Evolutionary conservation across 1,140 invertebrate species (phyloP), one percentile per base, ranked within the genome.

Genomic region (Penaeus indicus): DNA sequence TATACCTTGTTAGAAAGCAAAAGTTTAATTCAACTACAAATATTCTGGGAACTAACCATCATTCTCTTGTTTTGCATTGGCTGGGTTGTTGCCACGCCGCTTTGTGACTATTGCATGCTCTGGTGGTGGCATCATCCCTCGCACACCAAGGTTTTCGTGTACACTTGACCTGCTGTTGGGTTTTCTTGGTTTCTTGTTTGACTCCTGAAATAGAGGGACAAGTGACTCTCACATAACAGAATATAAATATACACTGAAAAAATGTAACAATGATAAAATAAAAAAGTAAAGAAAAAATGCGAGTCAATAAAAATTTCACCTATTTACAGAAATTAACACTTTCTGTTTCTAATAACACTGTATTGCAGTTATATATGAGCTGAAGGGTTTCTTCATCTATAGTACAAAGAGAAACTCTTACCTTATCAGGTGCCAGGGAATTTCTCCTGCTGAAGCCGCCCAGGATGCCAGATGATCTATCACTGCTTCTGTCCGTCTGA

Each of bases 401-500:
- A 54, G 1, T 2, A 47, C 32, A 80, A 21, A 80, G 3, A 21
- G 11, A 91, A 90, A 92, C 90, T 85, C 92, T 90, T 84, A 91
- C 90, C 90, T 92, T 93, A 18, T 93, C 92, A 90, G 93, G 92
- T 89, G 93, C 92, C 63, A 94, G 94, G 80, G 94, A 95, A 91
- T 96, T 95, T 69, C 95, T 93, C 64, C 94, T 93, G 72, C 96
- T 93, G 92, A 96, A 95, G 91, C 95, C 94, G n/a, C 95, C 95
- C 42, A 96, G 94, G 64, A 96, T 93, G 88, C 95, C 95, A 0
- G 95, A 96, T 27, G 95, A 95, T 91, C 95, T 93, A 92, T 96
- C 96, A 8, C 96, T 96, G 78, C 95, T 94, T 92, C 95, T 95
- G 92, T 96, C 96, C 25, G 89, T 90, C 89, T 90, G 85, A 84